These are phyloP conservation scores for Leptinotarsa lineolata DNA, from an alignment of 1,140 invertebrate genomes.

Conservation along the genomic window DNA sequence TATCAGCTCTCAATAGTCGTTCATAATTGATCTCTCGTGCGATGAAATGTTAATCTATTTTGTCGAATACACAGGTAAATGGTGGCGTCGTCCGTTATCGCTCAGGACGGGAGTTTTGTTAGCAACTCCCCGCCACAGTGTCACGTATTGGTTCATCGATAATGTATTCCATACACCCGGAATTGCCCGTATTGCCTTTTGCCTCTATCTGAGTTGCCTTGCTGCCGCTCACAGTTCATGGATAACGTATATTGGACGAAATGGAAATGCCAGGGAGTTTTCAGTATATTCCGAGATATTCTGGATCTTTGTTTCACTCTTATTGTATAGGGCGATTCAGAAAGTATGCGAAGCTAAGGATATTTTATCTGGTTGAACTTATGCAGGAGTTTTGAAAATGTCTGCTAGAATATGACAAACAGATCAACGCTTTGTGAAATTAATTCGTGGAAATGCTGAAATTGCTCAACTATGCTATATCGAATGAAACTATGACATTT, in stretches of 20 bases:
- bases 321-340: not conserved
- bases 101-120: constrained; percentile 22
- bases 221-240: not conserved
- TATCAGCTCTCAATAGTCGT: not conserved
- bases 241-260: constrained; percentile 6
- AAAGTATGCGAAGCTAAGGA: too few species aligned
- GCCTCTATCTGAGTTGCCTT: not conserved
- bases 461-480: too few species aligned
- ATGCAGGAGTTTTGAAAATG: too few species aligned
- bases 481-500: too few species aligned
- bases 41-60: constrained; percentile 37
- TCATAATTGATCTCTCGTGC: constrained; percentile 14
- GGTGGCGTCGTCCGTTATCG: constrained; percentile 24
- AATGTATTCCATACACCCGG: constrained; percentile 40
- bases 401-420: too few species aligned
- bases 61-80: constrained; percentile 36
- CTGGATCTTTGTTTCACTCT: not conserved
- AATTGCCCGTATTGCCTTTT: constrained; percentile 20
- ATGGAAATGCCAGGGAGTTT: constrained; percentile 6
- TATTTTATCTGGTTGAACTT: too few species aligned
- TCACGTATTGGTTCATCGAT: constrained; percentile 41
- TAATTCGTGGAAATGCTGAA: too few species aligned
- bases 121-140: constrained; percentile 18
- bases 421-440: too few species aligned
- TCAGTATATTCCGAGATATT: not conserved